Percentiles rank a stretch among this genome's conserved stretches.
Conservation (phyloP, 2,113 vertebrate species). For the Hemiprocne comata region DNA sequence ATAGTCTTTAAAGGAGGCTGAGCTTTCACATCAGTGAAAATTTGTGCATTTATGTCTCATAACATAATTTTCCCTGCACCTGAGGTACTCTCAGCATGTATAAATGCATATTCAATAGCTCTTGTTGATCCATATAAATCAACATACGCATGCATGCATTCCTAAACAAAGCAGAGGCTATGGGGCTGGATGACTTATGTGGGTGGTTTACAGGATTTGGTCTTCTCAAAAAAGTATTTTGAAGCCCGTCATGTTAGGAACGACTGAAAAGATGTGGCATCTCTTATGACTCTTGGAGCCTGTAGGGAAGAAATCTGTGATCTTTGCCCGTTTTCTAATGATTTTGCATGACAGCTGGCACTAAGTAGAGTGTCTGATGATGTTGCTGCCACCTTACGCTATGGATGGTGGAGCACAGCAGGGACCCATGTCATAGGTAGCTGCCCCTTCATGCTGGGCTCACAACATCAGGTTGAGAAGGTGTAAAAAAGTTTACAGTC, state of each 20-base stretch:
- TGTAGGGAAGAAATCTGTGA: neutral
- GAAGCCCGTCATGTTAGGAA: neutral
- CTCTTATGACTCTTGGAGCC: neutral
- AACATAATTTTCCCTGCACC: neutral
- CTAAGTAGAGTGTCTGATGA: neutral
- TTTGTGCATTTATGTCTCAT: neutral
- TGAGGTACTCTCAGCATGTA: neutral
- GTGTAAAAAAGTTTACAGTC: neutral
- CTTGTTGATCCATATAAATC: neutral
- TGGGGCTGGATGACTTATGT: neutral
- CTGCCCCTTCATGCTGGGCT: neutral
- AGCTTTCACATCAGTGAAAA: neutral
- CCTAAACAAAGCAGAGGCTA: neutral
- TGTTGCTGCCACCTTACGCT: neutral
- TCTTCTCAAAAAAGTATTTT: neutral
- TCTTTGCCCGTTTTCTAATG: slow-evolving; percentile 13
- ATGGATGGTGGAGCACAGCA: rapidly evolving
- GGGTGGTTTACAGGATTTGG: neutral
- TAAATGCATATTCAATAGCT: slow-evolving; percentile 39
- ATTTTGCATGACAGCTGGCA: neutral
- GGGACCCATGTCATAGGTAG: rapidly evolving
- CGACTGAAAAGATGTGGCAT: slow-evolving; percentile 1
- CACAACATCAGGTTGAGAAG: neutral
- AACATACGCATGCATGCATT: neutral
- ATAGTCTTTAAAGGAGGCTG: neutral